Percentiles rank a stretch among this genome's conserved stretches.
Evolutionary conservation across 2,113 vertebrate species (phyloP).

Genomic region (Chlamydotis undulata): DNA sequence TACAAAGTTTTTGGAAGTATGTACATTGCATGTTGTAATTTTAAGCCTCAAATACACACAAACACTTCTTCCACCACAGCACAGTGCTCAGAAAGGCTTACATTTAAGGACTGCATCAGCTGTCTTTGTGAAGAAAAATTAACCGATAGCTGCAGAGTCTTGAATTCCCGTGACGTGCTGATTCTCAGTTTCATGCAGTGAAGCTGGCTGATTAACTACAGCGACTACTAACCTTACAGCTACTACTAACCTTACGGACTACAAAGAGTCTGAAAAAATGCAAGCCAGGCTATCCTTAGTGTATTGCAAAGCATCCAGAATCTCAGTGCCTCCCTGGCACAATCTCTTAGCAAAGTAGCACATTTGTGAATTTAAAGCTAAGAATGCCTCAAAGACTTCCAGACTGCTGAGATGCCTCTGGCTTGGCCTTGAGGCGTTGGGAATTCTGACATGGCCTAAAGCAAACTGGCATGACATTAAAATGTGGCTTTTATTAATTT

Average conservation of each 20-base stretch:
- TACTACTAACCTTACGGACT: neutral
- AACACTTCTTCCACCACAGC: neutral
- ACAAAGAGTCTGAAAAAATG: neutral
- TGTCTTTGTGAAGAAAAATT: neutral
- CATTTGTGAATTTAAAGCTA: neutral
- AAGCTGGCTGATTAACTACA: neutral
- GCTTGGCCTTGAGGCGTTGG: conserved; percentile 1
- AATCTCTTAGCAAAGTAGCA: neutral
- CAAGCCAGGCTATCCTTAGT: neutral
- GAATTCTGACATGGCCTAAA: conserved; percentile 2
- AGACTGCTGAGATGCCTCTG: neutral
- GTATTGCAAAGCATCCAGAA: neutral
- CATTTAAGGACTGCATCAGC: neutral
- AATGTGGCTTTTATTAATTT: neutral
- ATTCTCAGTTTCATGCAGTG: neutral
- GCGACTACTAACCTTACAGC: neutral
- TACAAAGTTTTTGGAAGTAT: neutral
- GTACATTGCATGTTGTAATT: neutral
- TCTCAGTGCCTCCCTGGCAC: neutral
- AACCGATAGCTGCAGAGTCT: neutral
- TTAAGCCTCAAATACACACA: neutral
- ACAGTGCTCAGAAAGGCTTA: neutral
- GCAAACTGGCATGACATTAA: conserved; percentile 1
- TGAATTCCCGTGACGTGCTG: neutral
- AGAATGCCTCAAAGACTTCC: neutral